phyloP scores from a whole-genome alignment of 2,888 invertebrate species.

The Cacoxenus indagator region DNA sequence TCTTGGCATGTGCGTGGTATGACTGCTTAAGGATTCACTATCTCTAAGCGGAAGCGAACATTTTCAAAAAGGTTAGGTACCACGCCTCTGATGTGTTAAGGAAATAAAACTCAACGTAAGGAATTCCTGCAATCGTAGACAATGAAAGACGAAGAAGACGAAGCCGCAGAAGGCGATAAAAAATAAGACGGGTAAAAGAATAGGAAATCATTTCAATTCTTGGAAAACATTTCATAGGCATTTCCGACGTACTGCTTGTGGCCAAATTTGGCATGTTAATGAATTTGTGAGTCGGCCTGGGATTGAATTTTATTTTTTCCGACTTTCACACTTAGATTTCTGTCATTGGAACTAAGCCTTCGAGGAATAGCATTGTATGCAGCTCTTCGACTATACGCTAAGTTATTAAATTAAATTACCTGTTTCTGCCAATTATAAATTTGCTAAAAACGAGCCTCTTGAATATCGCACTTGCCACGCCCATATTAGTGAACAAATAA shows the following conservation, averaged over 20 bases:
- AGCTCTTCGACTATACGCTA: too few species aligned
- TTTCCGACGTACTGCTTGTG: background rate
- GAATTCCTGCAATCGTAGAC: background rate
- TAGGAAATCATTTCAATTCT: background rate
- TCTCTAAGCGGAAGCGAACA: background rate
- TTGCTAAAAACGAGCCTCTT: too few species aligned
- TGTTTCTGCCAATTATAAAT: too few species aligned
- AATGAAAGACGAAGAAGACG: background rate
- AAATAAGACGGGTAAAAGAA: too few species aligned
- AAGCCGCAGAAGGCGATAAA: background rate
- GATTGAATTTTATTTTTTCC: conserved; percentile 46
- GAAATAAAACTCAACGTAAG: conserved; percentile 25
- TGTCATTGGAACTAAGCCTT: too few species aligned
- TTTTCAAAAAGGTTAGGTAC: conserved; percentile 26
- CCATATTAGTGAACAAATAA: too few species aligned
- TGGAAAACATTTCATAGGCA: background rate
- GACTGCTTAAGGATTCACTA: background rate
- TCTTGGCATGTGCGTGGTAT: too few species aligned
- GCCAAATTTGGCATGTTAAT: conserved; percentile 15
- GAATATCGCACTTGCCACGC: too few species aligned
- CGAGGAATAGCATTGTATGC: too few species aligned
- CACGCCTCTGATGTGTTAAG: conserved; percentile 21
- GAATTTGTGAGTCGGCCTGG: background rate
- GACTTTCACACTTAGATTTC: too few species aligned
- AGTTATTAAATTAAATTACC: too few species aligned